These are phyloP conservation scores for Amitus sp. DNA, from an alignment of 2,888 invertebrate species.

Conservation along the genomic window DNA sequence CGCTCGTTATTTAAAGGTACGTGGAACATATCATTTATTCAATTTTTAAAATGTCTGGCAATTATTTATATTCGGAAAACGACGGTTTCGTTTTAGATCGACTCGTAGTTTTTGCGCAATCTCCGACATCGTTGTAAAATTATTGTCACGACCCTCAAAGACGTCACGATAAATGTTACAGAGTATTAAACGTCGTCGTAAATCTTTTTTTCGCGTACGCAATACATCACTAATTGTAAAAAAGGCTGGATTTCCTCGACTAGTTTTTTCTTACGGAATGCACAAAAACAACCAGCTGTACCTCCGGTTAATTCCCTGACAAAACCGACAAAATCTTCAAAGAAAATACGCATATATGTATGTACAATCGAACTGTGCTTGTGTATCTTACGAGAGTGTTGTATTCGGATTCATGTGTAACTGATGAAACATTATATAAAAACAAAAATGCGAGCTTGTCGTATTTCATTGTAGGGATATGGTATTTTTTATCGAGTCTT, in stretches of 20 bases:
- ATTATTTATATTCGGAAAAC: no score
- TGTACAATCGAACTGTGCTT: no score
- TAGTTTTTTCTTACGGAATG: conserved; percentile 41
- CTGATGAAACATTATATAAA: conserved; percentile 59
- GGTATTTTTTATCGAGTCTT: no score
- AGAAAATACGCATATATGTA: conserved; percentile 48
- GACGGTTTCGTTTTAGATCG: background rate
- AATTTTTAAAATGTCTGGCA: no score
- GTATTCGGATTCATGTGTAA: conserved; percentile 61
- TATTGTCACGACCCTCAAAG: conserved; percentile 45
- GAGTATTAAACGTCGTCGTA: conserved; percentile 46
- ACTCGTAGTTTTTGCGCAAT: conserved; percentile 20
- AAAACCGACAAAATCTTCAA: conserved; percentile 59
- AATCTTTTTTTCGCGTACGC: background rate
- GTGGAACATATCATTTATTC: no score
- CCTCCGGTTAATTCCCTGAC: conserved; percentile 47
- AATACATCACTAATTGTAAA: background rate
- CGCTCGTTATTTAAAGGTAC: no score
- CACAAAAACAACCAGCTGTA: conserved; percentile 49
- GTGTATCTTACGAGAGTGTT: conserved; percentile 57
- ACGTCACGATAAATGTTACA: conserved; percentile 52
- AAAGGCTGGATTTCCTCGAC: conserved; percentile 17
- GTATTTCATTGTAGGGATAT: no score
- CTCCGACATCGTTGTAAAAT: conserved; percentile 25
- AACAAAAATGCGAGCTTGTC: no score